Base-by-base conservation (phyloP, 1,140 invertebrate species). In the Scylla paramamosain region DNA sequence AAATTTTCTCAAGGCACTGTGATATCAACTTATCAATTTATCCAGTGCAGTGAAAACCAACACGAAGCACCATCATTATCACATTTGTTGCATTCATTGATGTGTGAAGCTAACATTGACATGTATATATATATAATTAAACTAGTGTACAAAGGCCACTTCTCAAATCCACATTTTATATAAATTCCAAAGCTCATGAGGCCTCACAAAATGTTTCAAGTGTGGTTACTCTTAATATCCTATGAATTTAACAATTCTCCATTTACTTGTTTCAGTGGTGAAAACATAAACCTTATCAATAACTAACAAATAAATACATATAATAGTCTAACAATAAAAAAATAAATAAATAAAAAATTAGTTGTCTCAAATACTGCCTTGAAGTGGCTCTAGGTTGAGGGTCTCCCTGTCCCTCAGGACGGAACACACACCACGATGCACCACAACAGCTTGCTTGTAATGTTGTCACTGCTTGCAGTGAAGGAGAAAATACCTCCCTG, bases 41-140 rank as follows among this genome's bases (percentile, higher is more conserved):
- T 20, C 67, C 67, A 77, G 20, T 77, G 67, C 67, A 77, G 12
- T 25, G 67, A 25, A 77, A 77, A 39, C 67, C 20, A 12, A 77
- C 67, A 77, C 67, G 8, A 77, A 77, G 67, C 67, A 77, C 67
- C 67, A 77, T 77, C n/a, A 77, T 25, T 77, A 77, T 77, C 67
- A 77, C 67, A 77, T n/a, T n/a, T 77, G 67, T 77, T 77, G 67
- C n/a, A 77, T 77, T 77, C 67, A 77, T 77, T n/a, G n/a, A 77
- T n/a, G n/a, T n/a, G 67, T 77, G 67, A 77, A 77, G 67, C 67
- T 77, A n/a, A 77, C n/a, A n/a, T 77, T 77, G 20, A 77, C 0
- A 77, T n/a, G 10, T 59, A 59, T 59, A 16, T 59, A 16, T 77
- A n/a, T n/a, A 77, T 59, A 59, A 59, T 59, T 59, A 59, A 12